Base-by-base conservation (phyloP, 2,888 invertebrate species). In the Phalangium opilio region DNA sequence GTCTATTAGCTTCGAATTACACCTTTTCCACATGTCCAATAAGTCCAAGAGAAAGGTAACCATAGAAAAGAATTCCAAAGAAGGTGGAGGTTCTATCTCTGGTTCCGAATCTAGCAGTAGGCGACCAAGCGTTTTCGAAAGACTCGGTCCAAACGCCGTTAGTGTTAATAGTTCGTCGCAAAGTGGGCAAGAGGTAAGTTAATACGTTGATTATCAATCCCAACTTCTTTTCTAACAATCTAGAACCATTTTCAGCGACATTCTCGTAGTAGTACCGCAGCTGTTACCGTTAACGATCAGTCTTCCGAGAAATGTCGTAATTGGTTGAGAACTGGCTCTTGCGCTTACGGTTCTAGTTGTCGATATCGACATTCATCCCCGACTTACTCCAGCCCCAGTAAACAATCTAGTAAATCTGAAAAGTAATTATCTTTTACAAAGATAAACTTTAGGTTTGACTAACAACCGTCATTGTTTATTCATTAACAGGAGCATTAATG, bases 101-200 rank as follows among this genome's bases (percentile, higher is more conserved):
- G 38, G 18, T 2, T 38, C 38, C 14, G 19, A 20, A 14, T 15
- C 14, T 2, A 18, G n/a, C 2, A 49, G 45, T 44, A 57, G 60
- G 57, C 75, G 81, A 67, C 81, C 81, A 57, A 83, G 82, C 73
- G 83, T 83, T 58, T 83, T 83, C 70, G 83, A 83, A 69, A 75
- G 83, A 60, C 75, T 83, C 62, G 83, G 83, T 58, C 49, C 52
- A 41, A 47, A 45, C 27, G 41, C 52, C 41, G 45, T 47, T 11
- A 52, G 45, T 41, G 17, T 52, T 38, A 41, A 45, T 20, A 14
- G 45, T 3, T 47, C 35, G 43, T 47, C 52, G n/a, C 38, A 38
- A 38, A 18, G 18, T 14, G 18, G 38, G 14, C 32, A 44, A 27
- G 51, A 51, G 27, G 51, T 49, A 42, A 45, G 39, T 36, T 40